Percentiles rank a stretch among this genome's conserved stretches.
Conservation (phyloP, 2,888 invertebrate species). For the Sphinx pinastri region DNA sequence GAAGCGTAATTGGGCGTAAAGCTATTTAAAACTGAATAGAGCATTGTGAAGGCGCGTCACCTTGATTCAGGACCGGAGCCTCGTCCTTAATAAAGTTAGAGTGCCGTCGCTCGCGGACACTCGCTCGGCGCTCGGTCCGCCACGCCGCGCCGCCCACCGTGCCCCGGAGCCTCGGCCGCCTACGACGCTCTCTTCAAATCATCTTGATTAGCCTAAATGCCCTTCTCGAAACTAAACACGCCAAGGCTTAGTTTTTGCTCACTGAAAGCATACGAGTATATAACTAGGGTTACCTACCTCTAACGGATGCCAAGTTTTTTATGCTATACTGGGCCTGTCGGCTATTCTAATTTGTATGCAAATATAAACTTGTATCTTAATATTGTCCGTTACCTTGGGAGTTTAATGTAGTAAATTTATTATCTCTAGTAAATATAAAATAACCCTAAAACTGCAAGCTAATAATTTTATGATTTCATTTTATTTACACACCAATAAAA, state of each 20-base stretch:
- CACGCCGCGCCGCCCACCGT: slow-evolving; percentile 51
- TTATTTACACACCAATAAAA: neutral
- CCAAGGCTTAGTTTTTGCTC: slow-evolving; percentile 51
- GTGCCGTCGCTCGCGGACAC: slow-evolving; percentile 64
- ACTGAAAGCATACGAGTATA: no score
- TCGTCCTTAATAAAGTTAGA: slow-evolving; percentile 80
- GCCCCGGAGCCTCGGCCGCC: slow-evolving; percentile 49
- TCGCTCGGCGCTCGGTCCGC: slow-evolving; percentile 45
- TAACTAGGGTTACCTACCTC: no score
- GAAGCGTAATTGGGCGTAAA: slow-evolving; percentile 82
- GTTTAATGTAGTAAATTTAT: no score
- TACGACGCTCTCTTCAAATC: slow-evolving; percentile 43
- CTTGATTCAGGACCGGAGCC: slow-evolving; percentile 75
- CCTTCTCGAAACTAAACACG: slow-evolving; percentile 55
- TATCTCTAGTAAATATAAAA: no score
- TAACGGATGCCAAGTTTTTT: no score
- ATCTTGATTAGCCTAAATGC: slow-evolving; percentile 65
- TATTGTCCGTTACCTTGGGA: no score
- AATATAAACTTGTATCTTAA: no score
- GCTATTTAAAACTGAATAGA: slow-evolving; percentile 84
- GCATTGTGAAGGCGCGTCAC: slow-evolving; percentile 81
- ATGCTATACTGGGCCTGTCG: no score
- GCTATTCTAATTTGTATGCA: no score
- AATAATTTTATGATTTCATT: neutral
- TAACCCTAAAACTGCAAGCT: neutral